phyloP scores from a whole-genome alignment of 53 echinoderm and acorn worm genomes.

The Crossaster papposus region DNA sequence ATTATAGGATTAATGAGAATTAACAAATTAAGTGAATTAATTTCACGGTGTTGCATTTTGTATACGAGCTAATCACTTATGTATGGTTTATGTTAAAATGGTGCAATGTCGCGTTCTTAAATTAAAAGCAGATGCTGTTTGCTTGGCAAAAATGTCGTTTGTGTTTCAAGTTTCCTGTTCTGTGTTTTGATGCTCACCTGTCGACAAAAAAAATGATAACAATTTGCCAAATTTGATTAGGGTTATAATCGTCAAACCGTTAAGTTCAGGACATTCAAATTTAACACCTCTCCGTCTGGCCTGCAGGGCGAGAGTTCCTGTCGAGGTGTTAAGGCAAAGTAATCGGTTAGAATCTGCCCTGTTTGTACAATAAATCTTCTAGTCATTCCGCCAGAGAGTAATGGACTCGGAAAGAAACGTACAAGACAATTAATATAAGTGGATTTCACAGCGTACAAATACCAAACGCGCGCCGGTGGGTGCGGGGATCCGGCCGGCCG shows the following conservation, averaged over 20 bases:
- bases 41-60: no score
- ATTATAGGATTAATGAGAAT: no score
- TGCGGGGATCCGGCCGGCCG: background rate
- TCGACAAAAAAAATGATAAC: background rate
- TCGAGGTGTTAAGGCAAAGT: conserved; percentile 30
- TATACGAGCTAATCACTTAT: no score
- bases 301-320: background rate
- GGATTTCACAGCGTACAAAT: conserved; percentile 26
- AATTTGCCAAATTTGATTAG: conserved; percentile 3
- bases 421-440: conserved; percentile 47
- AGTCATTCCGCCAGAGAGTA: background rate
- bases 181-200: background rate
- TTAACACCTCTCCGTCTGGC: conserved; percentile 2
- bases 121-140: no score
- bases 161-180: background rate
- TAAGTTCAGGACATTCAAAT: conserved; percentile 22
- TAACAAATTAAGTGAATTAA: no score
- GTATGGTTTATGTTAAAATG: no score
- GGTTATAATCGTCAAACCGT: background rate
- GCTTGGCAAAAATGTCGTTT: background rate
- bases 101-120: no score
- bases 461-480: conserved; percentile 24
- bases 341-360: conserved; percentile 30
- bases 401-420: conserved; percentile 43
- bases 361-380: conserved; percentile 44